phyloP scores from a whole-genome alignment of 2,888 invertebrate species.

The Megaustenia siamemsis region DNA sequence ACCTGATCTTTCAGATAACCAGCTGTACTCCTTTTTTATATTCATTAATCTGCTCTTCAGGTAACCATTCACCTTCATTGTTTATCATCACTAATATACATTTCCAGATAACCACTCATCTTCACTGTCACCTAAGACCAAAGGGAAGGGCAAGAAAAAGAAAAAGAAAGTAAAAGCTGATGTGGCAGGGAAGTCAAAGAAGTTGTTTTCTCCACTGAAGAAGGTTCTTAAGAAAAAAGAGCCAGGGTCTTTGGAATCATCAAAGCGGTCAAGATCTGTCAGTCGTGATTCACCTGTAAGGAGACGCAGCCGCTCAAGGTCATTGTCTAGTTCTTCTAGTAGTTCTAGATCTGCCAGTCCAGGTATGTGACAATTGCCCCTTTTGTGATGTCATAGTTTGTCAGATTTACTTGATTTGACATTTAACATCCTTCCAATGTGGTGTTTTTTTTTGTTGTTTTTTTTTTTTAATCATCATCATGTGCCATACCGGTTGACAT shows the following conservation, averaged over 20 bases:
- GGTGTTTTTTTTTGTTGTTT: too few relatives aligned
- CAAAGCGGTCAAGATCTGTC: conserved; percentile 37
- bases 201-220: conserved; percentile 55
- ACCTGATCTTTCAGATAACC: too few relatives aligned
- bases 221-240: conserved; percentile 56
- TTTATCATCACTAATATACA: neutral
- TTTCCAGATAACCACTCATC: conserved; percentile 26
- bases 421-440: too few relatives aligned
- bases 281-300: conserved; percentile 12
- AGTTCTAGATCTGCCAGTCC: conserved; percentile 42
- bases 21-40: too few relatives aligned
- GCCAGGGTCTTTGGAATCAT: neutral
- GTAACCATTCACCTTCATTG: too few relatives aligned
- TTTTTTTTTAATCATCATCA: too few relatives aligned
- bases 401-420: too few relatives aligned
- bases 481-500: too few relatives aligned
- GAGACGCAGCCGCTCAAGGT: conserved; percentile 25
- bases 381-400: neutral
- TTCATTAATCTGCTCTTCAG: too few relatives aligned
- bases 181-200: conserved; percentile 44
- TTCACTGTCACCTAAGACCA: conserved; percentile 45
- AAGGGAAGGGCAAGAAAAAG: conserved; percentile 55
- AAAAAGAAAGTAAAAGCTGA: neutral
- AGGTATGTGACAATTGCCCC: neutral
- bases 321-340: neutral